Evolutionary conservation across 2,888 invertebrate genomes (phyloP).

Genomic region (Drosophila infuscata): DNA sequence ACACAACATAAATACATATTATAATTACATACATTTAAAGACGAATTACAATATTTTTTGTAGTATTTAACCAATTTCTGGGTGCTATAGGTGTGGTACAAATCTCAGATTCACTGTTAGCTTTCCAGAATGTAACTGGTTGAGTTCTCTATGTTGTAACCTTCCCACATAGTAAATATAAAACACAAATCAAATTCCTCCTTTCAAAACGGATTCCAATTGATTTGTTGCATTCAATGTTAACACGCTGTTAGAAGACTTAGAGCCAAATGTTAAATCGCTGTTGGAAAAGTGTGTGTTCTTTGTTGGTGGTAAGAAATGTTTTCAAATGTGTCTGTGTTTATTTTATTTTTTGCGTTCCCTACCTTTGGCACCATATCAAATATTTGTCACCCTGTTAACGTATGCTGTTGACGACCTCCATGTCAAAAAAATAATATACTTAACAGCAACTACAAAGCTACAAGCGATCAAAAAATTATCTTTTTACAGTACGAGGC

Average conservation of each 20-base stretch:
- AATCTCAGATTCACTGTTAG: not conserved
- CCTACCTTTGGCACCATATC: slow-evolving; percentile 1
- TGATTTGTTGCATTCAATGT: slow-evolving; percentile 12
- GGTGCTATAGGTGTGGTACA: not conserved
- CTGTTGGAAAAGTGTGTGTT: not conserved
- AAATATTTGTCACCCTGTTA: slow-evolving; percentile 8
- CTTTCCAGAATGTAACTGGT: not conserved
- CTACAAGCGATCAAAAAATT: slow-evolving; percentile 50
- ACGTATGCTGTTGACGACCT: not conserved
- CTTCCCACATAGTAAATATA: not conserved
- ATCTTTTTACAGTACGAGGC: slow-evolving; percentile 71
- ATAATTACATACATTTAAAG: not conserved
- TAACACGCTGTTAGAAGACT: slow-evolving; percentile 1
- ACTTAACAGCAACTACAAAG: slow-evolving; percentile 10
- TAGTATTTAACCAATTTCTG: not conserved
- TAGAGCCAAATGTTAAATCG: slow-evolving; percentile 11
- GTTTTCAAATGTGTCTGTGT: slow-evolving; percentile 1
- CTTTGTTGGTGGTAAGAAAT: slow-evolving; percentile 6
- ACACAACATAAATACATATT: slow-evolving; percentile 4
- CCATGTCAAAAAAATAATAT: slow-evolving; percentile 5
- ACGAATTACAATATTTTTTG: not conserved
- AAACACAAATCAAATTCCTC: not conserved
- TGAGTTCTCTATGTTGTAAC: not conserved
- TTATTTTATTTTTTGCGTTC: not conserved
- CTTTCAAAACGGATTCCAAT: not conserved